These are phyloP conservation scores for Hucho hucho DNA, from an alignment of 2,113 vertebrate genomes.

Conservation along the genomic window DNA sequence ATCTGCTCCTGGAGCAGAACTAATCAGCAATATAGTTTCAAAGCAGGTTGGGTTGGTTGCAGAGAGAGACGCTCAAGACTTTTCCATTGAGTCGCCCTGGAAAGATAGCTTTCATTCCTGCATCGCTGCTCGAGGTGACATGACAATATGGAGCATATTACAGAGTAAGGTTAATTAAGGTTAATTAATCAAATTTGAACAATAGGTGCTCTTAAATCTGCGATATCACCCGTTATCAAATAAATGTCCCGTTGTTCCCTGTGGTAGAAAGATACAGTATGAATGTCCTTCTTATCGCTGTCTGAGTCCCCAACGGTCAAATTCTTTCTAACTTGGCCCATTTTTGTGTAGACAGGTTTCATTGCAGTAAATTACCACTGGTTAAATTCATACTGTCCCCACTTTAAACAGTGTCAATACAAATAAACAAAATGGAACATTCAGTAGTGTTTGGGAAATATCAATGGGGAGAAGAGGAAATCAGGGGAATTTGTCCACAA, in stretches of 20 bases:
- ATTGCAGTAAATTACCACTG: not conserved
- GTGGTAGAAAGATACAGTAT: too few species aligned
- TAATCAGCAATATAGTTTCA: slow-evolving; percentile 65
- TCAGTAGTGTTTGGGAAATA: too few species aligned
- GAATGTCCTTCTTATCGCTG: too few species aligned
- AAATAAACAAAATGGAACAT: not conserved
- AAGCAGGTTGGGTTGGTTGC: slow-evolving; percentile 52
- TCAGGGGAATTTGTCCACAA: too few species aligned
- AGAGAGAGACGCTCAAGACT: slow-evolving; percentile 25
- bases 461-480: too few species aligned
- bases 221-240: slow-evolving; percentile 1
- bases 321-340: too few species aligned
- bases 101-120: slow-evolving; percentile 30
- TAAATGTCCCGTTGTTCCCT: too few species aligned
- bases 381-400: not conserved
- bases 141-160: slow-evolving; percentile 44
- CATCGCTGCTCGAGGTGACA: slow-evolving; percentile 42
- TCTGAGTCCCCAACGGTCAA: too few species aligned
- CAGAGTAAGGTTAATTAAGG: slow-evolving; percentile 47
- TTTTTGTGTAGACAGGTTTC: too few species aligned
- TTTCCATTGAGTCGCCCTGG: slow-evolving; percentile 39
- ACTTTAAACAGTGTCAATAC: not conserved
- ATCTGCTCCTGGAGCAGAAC: slow-evolving; percentile 66
- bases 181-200: slow-evolving; percentile 57
- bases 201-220: slow-evolving; percentile 43